Evolutionary conservation across 2,797 vertebrate species (phyloP), one percentile per base, ranked within the genome.

Genomic region (Arctocebus calabarensis): DNA sequence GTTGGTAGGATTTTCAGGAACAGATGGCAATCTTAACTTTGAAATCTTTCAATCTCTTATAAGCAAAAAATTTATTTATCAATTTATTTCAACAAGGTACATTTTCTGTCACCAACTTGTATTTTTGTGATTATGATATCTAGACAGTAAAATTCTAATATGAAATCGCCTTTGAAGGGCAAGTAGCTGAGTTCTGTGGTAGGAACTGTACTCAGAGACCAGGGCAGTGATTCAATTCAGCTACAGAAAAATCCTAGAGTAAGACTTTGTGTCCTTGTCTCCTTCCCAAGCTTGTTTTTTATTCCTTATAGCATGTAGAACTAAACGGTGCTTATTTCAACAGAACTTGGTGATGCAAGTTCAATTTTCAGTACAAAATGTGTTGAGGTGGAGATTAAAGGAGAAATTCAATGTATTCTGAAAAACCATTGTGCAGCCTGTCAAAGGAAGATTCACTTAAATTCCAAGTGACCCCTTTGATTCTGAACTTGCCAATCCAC

Each of bases 401-500:
- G 59, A 93, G 37, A 95, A 92, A 92, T 88, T 84, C 48, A 94
- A 48, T 52, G 52, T 74, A 84, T 22, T 45, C 27, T 70, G 25
- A 4, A 90, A 92, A 91, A 64, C 32, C 57, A 90, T 59, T 93
- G 57, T 61, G 12, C 14, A 32, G 8, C 19, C 34, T 89, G 52
- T 94, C 68, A 70, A 77, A 89, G 1, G 3, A 13, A 92, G 19
- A 89, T 64, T 27, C 7, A 4, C 79, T 95, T 94, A 87, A 94
- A 91, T 95, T 91, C 43, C 37, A 81, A 88, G 43, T 84, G 94
- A 96, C 16, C 57, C 5, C 23, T 89, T 89, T 83, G 57, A 20
- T 88, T 71, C 48, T 78, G 64, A 94, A 94, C 29, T 90, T 95
- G 77, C 61, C 94, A 95, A 61, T 88, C 48, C 62, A 85, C 34